These are phyloP conservation scores for Melanostoma mellinum DNA, from an alignment of 2,888 invertebrate species.

Conservation along the genomic window DNA sequence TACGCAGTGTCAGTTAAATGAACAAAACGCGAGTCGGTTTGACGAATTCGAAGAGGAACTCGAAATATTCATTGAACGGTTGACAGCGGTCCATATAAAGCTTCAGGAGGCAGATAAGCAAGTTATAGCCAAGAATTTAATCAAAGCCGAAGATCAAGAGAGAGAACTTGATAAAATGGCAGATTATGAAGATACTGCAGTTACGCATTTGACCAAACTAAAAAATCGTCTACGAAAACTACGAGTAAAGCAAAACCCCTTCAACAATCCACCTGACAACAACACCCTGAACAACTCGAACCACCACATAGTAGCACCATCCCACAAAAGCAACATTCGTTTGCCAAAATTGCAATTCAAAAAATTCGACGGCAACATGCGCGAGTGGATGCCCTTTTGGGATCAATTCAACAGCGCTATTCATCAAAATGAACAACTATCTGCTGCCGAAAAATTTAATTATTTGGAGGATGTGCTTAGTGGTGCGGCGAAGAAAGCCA, in stretches of 20 bases:
- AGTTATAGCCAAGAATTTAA: conserved; percentile 20
- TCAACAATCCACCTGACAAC: not conserved
- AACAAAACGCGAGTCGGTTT: conserved; percentile 14
- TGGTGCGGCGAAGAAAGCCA: conserved; percentile 10
- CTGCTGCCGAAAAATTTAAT: conserved; percentile 33
- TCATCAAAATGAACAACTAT: conserved; percentile 34
- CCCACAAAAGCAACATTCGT: conserved; percentile 73
- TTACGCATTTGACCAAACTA: not conserved
- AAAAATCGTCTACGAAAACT: conserved; percentile 16
- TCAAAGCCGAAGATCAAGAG: conserved; percentile 26
- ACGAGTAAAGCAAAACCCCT: conserved; percentile 3
- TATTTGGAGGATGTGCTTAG: conserved; percentile 33
- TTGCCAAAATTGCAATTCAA: conserved; percentile 21
- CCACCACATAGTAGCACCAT: conserved; percentile 74
- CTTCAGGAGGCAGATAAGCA: conserved; percentile 35
- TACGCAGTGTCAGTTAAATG: conserved; percentile 27
- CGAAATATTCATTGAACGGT: conserved; percentile 24
- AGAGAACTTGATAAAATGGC: conserved; percentile 28
- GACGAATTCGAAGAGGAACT: conserved; percentile 41
- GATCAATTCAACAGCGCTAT: conserved; percentile 26
- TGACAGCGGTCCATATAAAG: conserved; percentile 30
- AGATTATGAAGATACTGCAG: conserved; percentile 28
- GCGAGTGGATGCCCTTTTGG: conserved; percentile 31
- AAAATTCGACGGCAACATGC: conserved; percentile 29
- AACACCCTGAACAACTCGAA: conserved; percentile 1